Base-by-base conservation (phyloP, 2,888 invertebrate species). In the Chloroclysta siterata region DNA sequence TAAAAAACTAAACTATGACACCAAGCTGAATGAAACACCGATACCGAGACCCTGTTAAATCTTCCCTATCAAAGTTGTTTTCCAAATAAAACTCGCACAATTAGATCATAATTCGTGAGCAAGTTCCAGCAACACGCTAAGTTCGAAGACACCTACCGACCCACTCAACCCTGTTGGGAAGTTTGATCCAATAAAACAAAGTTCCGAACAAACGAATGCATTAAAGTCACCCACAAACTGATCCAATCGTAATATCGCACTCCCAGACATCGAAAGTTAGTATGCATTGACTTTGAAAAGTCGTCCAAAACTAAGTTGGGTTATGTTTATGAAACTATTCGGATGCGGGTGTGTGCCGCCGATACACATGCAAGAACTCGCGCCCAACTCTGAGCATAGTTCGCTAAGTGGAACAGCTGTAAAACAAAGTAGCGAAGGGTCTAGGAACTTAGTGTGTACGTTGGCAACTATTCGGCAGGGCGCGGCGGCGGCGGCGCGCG, bases 271-370 rank as follows among this genome's bases (percentile, higher is more conserved):
- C 89, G 88, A 89, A 92, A 93, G 92, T 93, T 92, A 91, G 91
- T 90, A 93, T 93, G 92, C 92, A 91, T 93, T 93, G 92, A 93
- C 92, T 93, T 93, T 93, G 92, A 92, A 93, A 92, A 92, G 92
- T 93, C 86, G 92, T 90, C 92, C 91, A 89, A 91, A 93, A 93
- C 92, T 92, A 89, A 92, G 91, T 93, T 91, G 85, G 89, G 92
- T 90, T 92, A 92, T 93, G 92, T 93, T 92, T 93, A 93, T 93
- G 92, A 90, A 93, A 93, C 92, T 93, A 93, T 93, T 92, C 90
- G 85, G 90, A 85, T 89, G 88, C 88, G 88, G 85, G 89, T 87
- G 89, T 90, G 90, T 89, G 90, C 89, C 87, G 85, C 87, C 91
- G 87, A 91, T 91, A 92, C 90, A 92, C 89, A 91, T 90, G 90